Conservation (phyloP, 2,888 invertebrate species). For the Flabesymbios commensalis region DNA sequence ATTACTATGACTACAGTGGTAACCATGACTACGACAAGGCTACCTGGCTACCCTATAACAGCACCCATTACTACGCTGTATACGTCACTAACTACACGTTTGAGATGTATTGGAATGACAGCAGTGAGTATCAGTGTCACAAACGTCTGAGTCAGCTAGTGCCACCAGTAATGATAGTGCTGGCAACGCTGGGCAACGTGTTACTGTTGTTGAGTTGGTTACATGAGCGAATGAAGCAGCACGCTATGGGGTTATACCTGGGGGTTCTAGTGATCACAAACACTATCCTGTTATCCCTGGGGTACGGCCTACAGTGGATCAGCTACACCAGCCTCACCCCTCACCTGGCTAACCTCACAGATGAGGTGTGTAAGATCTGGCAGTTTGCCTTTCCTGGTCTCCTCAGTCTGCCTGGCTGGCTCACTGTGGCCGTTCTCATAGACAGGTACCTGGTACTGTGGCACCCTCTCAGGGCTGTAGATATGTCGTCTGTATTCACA, state of each 20-base stretch:
- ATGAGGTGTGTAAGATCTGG: constrained; percentile 52
- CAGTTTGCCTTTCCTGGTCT: constrained; percentile 48
- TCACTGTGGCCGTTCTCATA: constrained; percentile 48
- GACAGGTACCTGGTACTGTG: constrained; percentile 49
- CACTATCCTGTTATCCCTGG: constrained; percentile 44
- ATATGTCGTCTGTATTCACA: constrained; percentile 48
- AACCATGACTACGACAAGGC: no score
- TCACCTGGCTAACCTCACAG: constrained; percentile 42
- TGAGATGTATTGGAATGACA: no score
- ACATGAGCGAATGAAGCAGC: constrained; percentile 39
- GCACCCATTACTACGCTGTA: no score
- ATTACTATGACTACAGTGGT: no score
- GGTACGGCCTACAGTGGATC: constrained; percentile 48
- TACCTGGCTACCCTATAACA: no score
- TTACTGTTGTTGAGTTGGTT: constrained; percentile 42
- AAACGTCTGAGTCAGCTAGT: no score
- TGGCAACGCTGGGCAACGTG: constrained; percentile 50
- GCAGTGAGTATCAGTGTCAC: no score
- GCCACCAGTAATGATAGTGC: constrained; percentile 46
- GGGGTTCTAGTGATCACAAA: constrained; percentile 45
- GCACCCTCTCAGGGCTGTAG: constrained; percentile 40
- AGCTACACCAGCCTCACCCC: constrained; percentile 40
- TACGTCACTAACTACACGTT: no score
- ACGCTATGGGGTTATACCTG: constrained; percentile 50
- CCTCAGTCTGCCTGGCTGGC: constrained; percentile 48